phyloP scores from a whole-genome alignment of 2,888 invertebrate species.

The Lasioglossum vierecki region DNA sequence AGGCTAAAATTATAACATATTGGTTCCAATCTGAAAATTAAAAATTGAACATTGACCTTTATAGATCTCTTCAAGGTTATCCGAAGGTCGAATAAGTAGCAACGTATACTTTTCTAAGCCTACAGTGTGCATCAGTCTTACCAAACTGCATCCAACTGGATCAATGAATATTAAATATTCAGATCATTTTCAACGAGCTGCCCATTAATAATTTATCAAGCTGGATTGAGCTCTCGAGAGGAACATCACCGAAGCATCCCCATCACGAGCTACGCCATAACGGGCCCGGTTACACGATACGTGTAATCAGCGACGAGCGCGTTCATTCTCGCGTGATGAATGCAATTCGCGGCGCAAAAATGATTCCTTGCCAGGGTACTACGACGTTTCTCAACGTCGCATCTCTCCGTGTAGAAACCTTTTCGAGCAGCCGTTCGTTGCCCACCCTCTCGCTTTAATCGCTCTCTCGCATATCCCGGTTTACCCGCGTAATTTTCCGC shows the following conservation, averaged over 20 bases:
- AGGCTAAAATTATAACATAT: no score
- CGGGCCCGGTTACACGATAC: slow-evolving; percentile 38
- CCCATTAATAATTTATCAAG: background rate
- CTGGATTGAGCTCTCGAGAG: background rate
- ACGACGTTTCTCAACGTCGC: slow-evolving; percentile 15
- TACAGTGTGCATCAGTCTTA: no score
- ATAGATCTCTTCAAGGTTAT: no score
- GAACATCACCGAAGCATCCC: background rate
- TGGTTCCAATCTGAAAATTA: no score
- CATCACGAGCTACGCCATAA: background rate
- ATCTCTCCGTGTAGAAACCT: background rate
- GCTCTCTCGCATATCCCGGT: slow-evolving; percentile 21
- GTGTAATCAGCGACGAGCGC: slow-evolving; percentile 50
- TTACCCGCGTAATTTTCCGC: slow-evolving; percentile 27
- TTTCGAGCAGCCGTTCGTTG: slow-evolving; percentile 1
- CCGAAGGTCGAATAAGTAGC: no score
- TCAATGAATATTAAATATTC: background rate
- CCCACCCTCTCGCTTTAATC: slow-evolving; percentile 17
- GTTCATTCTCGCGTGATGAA: slow-evolving; percentile 28
- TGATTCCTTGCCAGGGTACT: background rate
- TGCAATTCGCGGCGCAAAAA: slow-evolving; percentile 21
- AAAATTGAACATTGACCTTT: no score
- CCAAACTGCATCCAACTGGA: background rate
- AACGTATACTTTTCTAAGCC: no score
- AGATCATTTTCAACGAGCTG: background rate